phyloP scores from a whole-genome alignment of 2,797 vertebrate genomes.

The Streptopelia turtur region DNA sequence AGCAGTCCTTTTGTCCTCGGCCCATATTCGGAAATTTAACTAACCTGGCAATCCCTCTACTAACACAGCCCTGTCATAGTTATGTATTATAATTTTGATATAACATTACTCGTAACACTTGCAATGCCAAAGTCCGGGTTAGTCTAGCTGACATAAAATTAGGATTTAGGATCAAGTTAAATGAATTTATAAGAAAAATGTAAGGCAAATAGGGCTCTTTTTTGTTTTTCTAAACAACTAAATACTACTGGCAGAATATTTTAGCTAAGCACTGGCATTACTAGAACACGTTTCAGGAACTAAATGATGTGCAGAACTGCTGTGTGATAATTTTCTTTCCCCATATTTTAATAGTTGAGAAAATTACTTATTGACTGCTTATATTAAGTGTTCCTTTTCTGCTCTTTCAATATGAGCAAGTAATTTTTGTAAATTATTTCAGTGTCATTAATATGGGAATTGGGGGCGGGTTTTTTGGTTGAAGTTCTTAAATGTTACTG shows the following conservation, averaged over 20 bases:
- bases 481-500: background rate
- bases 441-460: background rate
- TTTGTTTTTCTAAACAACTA: background rate
- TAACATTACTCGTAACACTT: background rate
- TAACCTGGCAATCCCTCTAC: background rate
- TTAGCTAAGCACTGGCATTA: background rate
- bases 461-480: background rate
- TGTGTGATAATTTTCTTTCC: background rate
- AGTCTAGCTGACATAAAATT: background rate
- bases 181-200: background rate
- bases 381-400: background rate
- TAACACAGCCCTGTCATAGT: background rate
- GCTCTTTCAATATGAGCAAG: background rate
- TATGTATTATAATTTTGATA: background rate
- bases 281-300: background rate
- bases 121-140: background rate
- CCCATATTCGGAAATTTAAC: background rate
- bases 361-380: background rate
- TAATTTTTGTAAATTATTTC: background rate
- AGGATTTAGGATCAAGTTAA: background rate
- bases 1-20: background rate
- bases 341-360: background rate
- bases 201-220: background rate
- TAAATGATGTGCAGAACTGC: background rate
- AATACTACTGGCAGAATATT: background rate